phyloP scores from a whole-genome alignment of 2,888 invertebrate species.

The Trissolcus brochymenae region DNA sequence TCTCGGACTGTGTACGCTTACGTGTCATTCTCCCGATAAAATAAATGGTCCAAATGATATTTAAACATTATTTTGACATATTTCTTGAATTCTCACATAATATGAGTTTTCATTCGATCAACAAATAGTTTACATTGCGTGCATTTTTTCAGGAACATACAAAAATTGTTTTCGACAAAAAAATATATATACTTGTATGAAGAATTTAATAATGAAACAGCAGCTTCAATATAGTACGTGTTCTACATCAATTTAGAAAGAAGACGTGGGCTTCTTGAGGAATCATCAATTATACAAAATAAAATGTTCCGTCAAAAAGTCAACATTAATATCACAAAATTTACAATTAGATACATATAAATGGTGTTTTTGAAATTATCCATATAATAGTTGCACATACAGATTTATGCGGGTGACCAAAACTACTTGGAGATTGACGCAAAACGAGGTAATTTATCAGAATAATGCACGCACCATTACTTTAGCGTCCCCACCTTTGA shows the following conservation, averaged over 20 bases:
- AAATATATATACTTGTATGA: not conserved
- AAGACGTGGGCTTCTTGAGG: too few species aligned
- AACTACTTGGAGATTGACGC: slow-evolving; percentile 72
- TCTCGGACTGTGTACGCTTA: slow-evolving; percentile 37
- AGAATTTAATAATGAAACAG: not conserved
- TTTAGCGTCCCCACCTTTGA: slow-evolving; percentile 70
- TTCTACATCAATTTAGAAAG: too few species aligned
- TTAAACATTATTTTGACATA: not conserved
- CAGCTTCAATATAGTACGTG: not conserved
- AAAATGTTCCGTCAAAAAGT: not conserved
- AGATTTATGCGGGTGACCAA: slow-evolving; percentile 63
- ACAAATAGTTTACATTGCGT: too few species aligned
- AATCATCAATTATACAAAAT: too few species aligned
- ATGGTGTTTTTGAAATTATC: not conserved
- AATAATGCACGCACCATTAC: slow-evolving; percentile 76
- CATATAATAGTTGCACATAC: slow-evolving; percentile 14
- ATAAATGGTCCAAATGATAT: slow-evolving; percentile 26
- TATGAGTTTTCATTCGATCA: too few species aligned
- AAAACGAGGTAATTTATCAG: slow-evolving; percentile 73
- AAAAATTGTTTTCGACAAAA: too few species aligned
- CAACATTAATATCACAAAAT: not conserved
- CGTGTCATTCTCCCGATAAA: slow-evolving; percentile 41
- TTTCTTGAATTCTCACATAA: too few species aligned
- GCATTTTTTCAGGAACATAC: too few species aligned
- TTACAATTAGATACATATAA: not conserved